phyloP scores from a whole-genome alignment of 2,888 invertebrate species.

The Drosophila suboccidentalis region DNA sequence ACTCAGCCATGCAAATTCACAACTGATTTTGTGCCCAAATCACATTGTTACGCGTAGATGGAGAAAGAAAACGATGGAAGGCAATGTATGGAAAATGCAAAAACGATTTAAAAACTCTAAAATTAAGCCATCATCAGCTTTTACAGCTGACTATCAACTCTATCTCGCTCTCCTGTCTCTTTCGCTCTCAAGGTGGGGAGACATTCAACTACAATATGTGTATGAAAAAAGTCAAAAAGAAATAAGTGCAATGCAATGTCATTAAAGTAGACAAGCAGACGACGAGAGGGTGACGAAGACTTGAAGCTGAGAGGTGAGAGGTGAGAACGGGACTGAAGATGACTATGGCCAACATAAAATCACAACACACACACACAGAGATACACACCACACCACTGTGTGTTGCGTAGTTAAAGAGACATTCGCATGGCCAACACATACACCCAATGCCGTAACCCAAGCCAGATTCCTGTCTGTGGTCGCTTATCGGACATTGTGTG shows the following conservation, averaged over 20 bases:
- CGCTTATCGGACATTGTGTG: conserved; percentile 72
- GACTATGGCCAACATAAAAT: conserved; percentile 78
- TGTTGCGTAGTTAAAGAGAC: conserved; percentile 33
- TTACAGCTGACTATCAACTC: conserved; percentile 70
- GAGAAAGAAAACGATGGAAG: background rate
- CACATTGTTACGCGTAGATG: conserved; percentile 59
- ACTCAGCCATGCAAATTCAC: conserved; percentile 70
- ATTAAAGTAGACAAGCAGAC: conserved; percentile 79
- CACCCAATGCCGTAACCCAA: conserved; percentile 35
- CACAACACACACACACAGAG: conserved; percentile 60
- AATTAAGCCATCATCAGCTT: conserved; percentile 81
- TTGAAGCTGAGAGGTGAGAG: background rate
- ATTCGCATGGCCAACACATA: conserved; percentile 16
- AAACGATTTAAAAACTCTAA: conserved; percentile 79
- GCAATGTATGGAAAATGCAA: conserved; percentile 55
- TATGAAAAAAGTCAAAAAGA: conserved; percentile 66
- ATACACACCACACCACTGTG: conserved; percentile 22
- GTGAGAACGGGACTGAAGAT: conserved; percentile 25
- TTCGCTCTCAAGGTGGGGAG: conserved; percentile 46
- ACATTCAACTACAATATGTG: conserved; percentile 47
- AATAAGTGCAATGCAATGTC: conserved; percentile 81
- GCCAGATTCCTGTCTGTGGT: conserved; percentile 56
- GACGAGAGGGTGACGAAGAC: conserved; percentile 34
- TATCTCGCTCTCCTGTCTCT: background rate
- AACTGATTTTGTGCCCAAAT: conserved; percentile 78